These are phyloP conservation scores for Pygocentrus nattereri DNA, from an alignment of 2,797 vertebrate genomes.

Conservation along the genomic window DNA sequence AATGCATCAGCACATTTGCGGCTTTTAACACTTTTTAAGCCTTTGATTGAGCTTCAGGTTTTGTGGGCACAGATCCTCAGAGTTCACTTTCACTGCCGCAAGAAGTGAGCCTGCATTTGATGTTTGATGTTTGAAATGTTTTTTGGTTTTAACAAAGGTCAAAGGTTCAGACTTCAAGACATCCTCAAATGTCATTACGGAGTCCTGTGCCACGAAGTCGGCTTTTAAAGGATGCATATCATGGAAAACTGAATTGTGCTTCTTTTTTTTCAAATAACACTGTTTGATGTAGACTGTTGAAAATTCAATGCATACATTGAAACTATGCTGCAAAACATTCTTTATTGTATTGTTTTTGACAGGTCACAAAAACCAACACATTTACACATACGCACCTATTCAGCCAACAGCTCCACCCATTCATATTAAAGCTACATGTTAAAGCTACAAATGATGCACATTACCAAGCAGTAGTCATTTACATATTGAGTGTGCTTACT, in stretches of 20 bases:
- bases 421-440: no score
- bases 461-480: no score
- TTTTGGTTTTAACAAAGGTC: constrained; percentile 20
- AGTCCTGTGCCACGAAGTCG: neutral
- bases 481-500: no score
- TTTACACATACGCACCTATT: no score
- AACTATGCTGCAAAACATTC: no score
- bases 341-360: no score
- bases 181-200: constrained; percentile 26
- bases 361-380: no score
- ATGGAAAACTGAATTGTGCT: no score
- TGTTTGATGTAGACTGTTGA: neutral
- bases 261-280: neutral
- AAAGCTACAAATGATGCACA: no score
- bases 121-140: constrained; percentile 14
- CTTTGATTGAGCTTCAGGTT: constrained; percentile 27
- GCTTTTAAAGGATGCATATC: neutral
- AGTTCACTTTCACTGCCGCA: neutral
- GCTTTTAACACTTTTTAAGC: constrained; percentile 31
- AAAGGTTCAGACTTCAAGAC: constrained; percentile 17
- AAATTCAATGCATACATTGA: no score
- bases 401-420: no score
- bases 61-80: constrained; percentile 23
- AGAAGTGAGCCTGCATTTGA: constrained; percentile 2
- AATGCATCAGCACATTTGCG: constrained; percentile 10